Evolutionary conservation across 2,113 vertebrate species (phyloP).

Genomic region (Canis aureus): DNA sequence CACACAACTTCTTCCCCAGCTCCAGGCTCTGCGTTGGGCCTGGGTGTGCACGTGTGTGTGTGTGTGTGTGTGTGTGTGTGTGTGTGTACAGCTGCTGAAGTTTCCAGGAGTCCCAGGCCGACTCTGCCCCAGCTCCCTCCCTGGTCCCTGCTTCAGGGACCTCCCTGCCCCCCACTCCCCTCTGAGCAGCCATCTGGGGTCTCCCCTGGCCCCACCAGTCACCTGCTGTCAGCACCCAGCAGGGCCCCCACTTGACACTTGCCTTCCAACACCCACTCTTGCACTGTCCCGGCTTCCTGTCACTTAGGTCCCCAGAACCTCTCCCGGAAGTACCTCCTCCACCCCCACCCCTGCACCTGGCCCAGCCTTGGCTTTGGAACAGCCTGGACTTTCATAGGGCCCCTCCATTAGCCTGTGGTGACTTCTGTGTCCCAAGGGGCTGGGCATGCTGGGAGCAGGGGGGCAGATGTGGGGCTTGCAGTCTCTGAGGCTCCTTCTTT

Average conservation of each 20-base stretch:
- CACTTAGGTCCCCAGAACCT: background rate
- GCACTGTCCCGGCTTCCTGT: background rate
- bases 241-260: background rate
- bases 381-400: background rate
- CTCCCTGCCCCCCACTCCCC: background rate
- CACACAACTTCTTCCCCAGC: background rate
- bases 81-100: background rate
- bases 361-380: background rate
- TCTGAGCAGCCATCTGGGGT: background rate
- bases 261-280: background rate
- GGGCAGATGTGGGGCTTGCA: no score
- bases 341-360: no score
- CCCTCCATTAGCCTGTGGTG: background rate
- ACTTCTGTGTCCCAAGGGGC: background rate
- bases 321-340: background rate
- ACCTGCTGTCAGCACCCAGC: background rate
- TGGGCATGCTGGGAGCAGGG: background rate
- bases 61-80: no score
- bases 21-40: background rate
- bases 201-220: background rate
- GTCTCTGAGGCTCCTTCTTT: background rate
- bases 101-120: background rate
- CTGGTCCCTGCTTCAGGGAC: background rate
- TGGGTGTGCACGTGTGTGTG: background rate
- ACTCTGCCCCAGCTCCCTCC: background rate